Evolutionary conservation across 2,113 vertebrate genomes (phyloP).

Genomic region (Brachypodius melanocephalos): DNA sequence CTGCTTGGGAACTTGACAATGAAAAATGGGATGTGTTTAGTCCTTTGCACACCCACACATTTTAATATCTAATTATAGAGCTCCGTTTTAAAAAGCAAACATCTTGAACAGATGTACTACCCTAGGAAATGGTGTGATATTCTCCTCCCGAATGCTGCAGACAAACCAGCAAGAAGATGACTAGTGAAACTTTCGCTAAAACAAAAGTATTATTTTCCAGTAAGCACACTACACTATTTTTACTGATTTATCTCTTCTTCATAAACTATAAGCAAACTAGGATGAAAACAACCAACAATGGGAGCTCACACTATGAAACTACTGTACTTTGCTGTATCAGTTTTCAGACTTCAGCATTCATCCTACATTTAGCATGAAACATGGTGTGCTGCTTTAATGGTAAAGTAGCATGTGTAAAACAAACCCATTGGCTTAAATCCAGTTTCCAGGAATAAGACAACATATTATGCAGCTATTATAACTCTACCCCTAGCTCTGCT

Average conservation of each 20-base stretch:
- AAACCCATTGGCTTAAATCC: background rate
- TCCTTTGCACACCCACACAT: background rate
- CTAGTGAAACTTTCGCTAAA: background rate
- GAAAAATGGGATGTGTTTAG: slow-evolving; percentile 20
- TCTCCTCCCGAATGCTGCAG: background rate
- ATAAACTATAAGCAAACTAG: background rate
- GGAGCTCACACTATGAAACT: background rate
- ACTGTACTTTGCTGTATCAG: background rate
- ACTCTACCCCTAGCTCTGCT: background rate
- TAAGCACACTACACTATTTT: background rate
- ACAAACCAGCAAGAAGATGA: background rate
- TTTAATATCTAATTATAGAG: slow-evolving; percentile 15
- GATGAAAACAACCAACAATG: background rate
- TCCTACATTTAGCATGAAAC: background rate
- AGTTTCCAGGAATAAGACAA: background rate
- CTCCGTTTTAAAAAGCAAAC: background rate
- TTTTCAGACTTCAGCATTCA: background rate
- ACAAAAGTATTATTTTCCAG: background rate
- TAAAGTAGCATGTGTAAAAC: background rate
- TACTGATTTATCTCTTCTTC: background rate
- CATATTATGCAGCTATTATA: background rate
- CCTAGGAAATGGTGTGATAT: slow-evolving; percentile 1
- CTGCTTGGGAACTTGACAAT: background rate
- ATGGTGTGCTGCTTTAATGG: rapidly evolving
- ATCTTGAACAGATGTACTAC: slow-evolving; percentile 32